Percentiles rank a stretch among this genome's conserved stretches.
These are phyloP conservation scores for Myotis yumanensis DNA, from an alignment of 2,113 vertebrate species.

Conservation along the genomic window DNA sequence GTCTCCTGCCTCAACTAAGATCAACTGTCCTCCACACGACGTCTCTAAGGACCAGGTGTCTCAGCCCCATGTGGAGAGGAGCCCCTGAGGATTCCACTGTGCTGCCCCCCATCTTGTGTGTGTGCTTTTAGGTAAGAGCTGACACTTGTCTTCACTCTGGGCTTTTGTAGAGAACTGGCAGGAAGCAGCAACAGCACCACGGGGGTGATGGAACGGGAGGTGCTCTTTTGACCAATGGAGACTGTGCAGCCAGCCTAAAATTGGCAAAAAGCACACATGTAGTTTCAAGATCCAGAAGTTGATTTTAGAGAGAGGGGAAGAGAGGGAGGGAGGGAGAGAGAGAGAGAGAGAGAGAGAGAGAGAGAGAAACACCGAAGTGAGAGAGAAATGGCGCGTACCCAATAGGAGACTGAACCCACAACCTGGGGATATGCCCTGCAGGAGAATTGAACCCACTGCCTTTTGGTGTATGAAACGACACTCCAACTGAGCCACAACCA, in stretches of 20 bases:
- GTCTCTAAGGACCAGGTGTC: not conserved
- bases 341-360: no score
- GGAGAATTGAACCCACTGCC: not conserved
- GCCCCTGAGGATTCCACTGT: rapidly evolving
- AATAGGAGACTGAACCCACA: not conserved
- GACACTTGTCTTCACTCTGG: not conserved
- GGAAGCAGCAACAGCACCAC: rapidly evolving
- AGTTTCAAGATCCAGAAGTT: not conserved
- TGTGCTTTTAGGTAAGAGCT: rapidly evolving
- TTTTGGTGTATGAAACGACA: not conserved
- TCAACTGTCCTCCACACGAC: not conserved
- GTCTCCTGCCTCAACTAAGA: not conserved
- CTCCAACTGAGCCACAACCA: not conserved
- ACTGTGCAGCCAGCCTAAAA: not conserved
- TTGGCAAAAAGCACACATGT: not conserved
- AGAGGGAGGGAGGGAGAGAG: no score
- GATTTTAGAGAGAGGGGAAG: not conserved
- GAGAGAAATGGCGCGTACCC: not conserved
- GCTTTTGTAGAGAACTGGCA: not conserved
- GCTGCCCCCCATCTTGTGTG: rapidly evolving
- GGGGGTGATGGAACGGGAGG: rapidly evolving
- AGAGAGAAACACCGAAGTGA: not conserved
- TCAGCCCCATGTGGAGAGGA: not conserved
- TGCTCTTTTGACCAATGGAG: not conserved
- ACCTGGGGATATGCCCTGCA: not conserved